These are phyloP conservation scores for Volucella inanis DNA, from an alignment of 2,888 invertebrate genomes.

Conservation along the genomic window DNA sequence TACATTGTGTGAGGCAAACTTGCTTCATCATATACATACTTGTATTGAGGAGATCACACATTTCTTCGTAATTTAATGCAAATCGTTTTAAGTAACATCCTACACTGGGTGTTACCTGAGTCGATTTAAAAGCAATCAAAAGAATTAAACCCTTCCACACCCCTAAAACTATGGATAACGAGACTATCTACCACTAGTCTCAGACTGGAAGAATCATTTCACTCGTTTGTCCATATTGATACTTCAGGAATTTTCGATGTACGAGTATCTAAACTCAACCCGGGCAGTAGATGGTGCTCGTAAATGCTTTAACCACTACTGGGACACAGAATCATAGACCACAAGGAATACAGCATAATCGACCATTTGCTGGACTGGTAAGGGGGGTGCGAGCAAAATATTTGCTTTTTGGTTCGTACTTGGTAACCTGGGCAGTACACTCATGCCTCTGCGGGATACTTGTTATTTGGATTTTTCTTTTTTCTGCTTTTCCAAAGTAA, in stretches of 20 bases:
- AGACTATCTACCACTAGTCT: conserved; percentile 15
- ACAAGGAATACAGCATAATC: conserved; percentile 56
- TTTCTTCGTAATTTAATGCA: conserved; percentile 37
- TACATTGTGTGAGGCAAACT: not conserved
- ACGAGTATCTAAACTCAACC: conserved; percentile 19
- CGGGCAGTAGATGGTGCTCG: conserved; percentile 19
- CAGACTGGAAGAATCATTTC: conserved; percentile 1
- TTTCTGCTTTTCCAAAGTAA: conserved; percentile 17
- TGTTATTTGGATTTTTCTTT: too few species aligned
- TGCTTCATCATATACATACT: not conserved
- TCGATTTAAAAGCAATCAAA: conserved; percentile 61
- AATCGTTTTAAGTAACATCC: conserved; percentile 39
- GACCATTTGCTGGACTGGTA: conserved; percentile 18
- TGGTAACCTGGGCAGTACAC: not conserved
- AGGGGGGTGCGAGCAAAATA: conserved; percentile 34
- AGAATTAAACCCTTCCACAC: conserved; percentile 28
- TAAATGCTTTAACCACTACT: conserved; percentile 58
- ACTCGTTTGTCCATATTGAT: conserved; percentile 8
- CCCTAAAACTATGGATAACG: conserved; percentile 16
- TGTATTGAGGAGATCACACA: conserved; percentile 30
- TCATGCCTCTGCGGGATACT: not conserved
- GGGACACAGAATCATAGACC: conserved; percentile 49
- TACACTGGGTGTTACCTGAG: not conserved
- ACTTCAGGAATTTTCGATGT: too few species aligned
- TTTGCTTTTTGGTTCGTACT: conserved; percentile 58